Evolutionary conservation across 2,113 vertebrate species (phyloP), one percentile per base, ranked within the genome.

Genomic region (Amphilophus citrinellus): DNA sequence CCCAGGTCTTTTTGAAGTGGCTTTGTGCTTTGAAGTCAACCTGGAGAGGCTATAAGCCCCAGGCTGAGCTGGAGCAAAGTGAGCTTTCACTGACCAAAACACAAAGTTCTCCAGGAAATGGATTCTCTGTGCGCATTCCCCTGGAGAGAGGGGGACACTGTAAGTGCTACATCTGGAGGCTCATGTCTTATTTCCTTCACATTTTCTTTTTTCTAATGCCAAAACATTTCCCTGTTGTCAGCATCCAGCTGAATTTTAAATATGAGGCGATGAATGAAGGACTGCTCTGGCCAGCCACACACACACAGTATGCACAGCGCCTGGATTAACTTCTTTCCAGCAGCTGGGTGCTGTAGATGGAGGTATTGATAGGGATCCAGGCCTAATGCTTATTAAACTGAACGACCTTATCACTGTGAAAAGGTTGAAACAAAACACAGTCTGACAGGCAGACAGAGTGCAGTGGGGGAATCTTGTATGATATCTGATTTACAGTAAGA

Each of bases 1-100:
- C 88, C 83, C 8, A 9, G 85, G 80, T 56, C 88, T 91, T 93
- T 95, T 95, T 96, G 94, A 96, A 95, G 94, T 91, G 86, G 88
- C 89, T 91, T 90, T 87, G 65, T 84, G 87, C 94, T 95, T 95
- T 95, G 95, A 95, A 94, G 94, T 84, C 89, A 86, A 82, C 86
- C 85, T 93, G 84, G 85, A 92, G 87, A 92, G 88, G 85, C 79
- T 76, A 42, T 88, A 59, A 89, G 83, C 83, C 15, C 20, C 83
- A 78, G 80, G 83, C 80, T 77, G 85, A 89, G 62, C 47, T 61
- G 53, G 92, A 93, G 91, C 90, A 94, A 85, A 95, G 88, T 73
- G 84, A 80, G 88, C 91, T 93, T 93, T 93, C 82, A 89, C 59
- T 78, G 77, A 79, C 82, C 77, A 7, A 65, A 79, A 85, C 62